These are phyloP conservation scores for Rhorus exstirpatorius DNA, from an alignment of 2,888 invertebrate species.

Conservation along the genomic window DNA sequence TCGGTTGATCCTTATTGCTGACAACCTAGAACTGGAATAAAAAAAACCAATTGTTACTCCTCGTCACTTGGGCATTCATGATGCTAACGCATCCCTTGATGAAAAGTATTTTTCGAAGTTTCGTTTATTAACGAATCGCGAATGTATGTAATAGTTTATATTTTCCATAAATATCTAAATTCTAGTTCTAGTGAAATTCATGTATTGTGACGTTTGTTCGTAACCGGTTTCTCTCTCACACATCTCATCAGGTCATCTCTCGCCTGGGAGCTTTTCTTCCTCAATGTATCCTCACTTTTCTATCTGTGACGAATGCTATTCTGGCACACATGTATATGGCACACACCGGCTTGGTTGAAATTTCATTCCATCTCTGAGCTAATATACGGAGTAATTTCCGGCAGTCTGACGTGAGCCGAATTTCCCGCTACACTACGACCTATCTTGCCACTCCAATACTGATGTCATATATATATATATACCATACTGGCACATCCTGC, in stretches of 20 bases:
- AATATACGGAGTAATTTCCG: conserved; percentile 71
- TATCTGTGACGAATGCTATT: conserved; percentile 9
- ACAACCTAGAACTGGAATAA: neutral
- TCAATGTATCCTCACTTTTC: neutral
- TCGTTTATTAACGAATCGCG: neutral
- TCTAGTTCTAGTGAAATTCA: neutral
- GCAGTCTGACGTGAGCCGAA: conserved; percentile 66
- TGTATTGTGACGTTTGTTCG: neutral
- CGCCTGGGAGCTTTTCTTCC: conserved; percentile 5
- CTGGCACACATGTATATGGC: conserved; percentile 3
- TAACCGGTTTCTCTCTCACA: neutral
- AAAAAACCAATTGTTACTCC: neutral
- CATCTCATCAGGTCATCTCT: neutral
- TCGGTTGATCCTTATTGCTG: neutral
- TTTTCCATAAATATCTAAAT: conserved; percentile 1
- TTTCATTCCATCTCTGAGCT: conserved; percentile 64
- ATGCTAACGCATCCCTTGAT: neutral
- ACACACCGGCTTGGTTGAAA: conserved; percentile 50
- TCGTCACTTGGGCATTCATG: neutral
- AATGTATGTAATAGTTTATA: neutral
- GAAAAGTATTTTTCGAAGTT: neutral
- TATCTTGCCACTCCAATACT: conserved; percentile 32
- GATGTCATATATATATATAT: conserved; percentile 36
- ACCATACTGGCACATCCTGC: conserved; percentile 10
- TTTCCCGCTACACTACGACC: conserved; percentile 47